These are phyloP conservation scores for Acleris laterana DNA, from an alignment of 2,888 invertebrate genomes.

Conservation along the genomic window DNA sequence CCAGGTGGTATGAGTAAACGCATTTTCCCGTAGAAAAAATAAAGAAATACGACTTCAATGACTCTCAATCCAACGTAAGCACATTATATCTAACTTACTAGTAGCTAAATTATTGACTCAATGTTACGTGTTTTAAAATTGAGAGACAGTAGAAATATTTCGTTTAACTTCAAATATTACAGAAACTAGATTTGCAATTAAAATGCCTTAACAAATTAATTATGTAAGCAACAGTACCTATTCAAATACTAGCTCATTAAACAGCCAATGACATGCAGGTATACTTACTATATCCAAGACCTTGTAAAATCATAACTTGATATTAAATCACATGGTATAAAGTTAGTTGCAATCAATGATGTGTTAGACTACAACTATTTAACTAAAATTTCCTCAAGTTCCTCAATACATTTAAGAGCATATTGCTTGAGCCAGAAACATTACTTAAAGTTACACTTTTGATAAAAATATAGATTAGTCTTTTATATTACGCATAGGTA, in stretches of 20 bases:
- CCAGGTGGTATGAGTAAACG: too few species aligned
- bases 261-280: slow-evolving; percentile 22
- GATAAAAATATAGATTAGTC: too few species aligned
- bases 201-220: slow-evolving; percentile 16
- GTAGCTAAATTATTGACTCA: too few species aligned
- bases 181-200: slow-evolving; percentile 19
- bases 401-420: too few species aligned
- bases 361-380: slow-evolving; percentile 2
- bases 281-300: slow-evolving; percentile 10
- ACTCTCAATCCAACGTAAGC: too few species aligned
- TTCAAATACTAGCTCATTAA: slow-evolving; percentile 22
- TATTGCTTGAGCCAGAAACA: too few species aligned
- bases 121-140: too few species aligned
- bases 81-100: too few species aligned
- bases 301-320: slow-evolving; percentile 24
- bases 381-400: not conserved
- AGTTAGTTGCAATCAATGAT: not conserved
- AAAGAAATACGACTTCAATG: too few species aligned
- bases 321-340: slow-evolving; percentile 1
- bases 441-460: too few species aligned
- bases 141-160: not conserved
- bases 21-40: too few species aligned
- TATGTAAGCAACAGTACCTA: slow-evolving; percentile 19
- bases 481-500: too few species aligned
- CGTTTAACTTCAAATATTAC: not conserved